Evolutionary conservation across 2,888 invertebrate genomes (phyloP), one percentile per base, ranked within the genome.

Genomic region (Latrodectus elegans): DNA sequence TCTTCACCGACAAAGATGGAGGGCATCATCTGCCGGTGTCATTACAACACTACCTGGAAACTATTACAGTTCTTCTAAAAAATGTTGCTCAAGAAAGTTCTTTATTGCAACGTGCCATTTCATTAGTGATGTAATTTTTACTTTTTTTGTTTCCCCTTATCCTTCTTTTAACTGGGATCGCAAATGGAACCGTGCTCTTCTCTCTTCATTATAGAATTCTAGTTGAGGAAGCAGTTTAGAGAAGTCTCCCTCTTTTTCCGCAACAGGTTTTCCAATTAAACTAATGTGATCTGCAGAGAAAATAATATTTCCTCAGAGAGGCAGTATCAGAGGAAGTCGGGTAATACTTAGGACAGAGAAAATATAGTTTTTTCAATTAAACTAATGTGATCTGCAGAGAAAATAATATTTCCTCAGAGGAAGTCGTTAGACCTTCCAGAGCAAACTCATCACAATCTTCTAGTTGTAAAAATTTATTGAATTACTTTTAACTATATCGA

Each of bases 21-120:
- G 17, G 9, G 72, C 26, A 84, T 77, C 71, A 72, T 77, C 38
- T 10, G 26, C 38, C 64, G 11, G 53, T 73, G 72, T 84, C 84
- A 84, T 84, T 84, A 84, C 73, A 72, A 53, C 77, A 67, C 77
- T 84, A 78, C 84, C 68, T 53, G 77, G 84, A 84, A 84, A 72
- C 72, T 84, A 84, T 84, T 77, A 84, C 70, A 75, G 49, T 38
- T 26, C 55, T 52, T 38, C 10, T 60, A 60, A 60, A 60, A 53
- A 53, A 22, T 78, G 11, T 78, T 22, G 22, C 6, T 38, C 52
- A 77, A 14, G 22, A 15, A 53, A 60, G 26, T 26, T 70, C 72
- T 80, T 60, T 72, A 80, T 80, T 80, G 80, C 80, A 64, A 51
- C 51, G 64, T 80, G 80, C 72, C 72, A 80, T 49, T 17, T 12